Base-by-base conservation (phyloP, 2,888 invertebrate species). In the Noctua comes region DNA sequence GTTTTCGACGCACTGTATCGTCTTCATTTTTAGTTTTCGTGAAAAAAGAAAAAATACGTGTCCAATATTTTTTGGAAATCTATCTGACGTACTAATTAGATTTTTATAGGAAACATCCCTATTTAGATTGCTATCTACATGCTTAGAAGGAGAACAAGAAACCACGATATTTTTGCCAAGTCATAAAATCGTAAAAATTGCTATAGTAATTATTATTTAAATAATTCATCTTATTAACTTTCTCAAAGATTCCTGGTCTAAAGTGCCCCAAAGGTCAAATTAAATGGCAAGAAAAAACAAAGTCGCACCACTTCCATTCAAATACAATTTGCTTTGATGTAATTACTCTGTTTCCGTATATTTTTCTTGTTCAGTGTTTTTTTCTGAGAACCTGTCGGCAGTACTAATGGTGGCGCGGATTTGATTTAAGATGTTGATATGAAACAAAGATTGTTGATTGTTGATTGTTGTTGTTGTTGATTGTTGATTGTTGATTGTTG, bases 251-350 rank as follows among this genome's bases (percentile, higher is more conserved):
- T 66, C 54, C 51, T n/a, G 48, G 10, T 27, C 36, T 59, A 62
- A 68, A 81, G 59, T 71, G 40, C 59, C 46, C 51, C 48, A 78
- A 70, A 74, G 77, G 66, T 70, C 43, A 73, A 72, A 21, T 51
- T 54, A 31, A 70, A 59, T 7, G 16, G 48, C 31, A 59, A 24
- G 6, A 48, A 74, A 65, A 68, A 54, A 64, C 13, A 48, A 83
- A 74, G 59, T 59, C 27, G 48, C 48, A 40, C 59, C 59, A 71
- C 43, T 68, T 71, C 16, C 57, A 83, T 73, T 68, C 48, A 75
- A 79, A 83, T 68, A 79, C 36, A 75, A 83, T 69, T 77, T 77
- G 69, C 73, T 69, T 65, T 65, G 62, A 83, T 79, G 71, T 82
- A 83, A 82, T 82, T 82, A 77, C 73, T 82, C 75, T 54, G n/a